These are phyloP conservation scores for Boleophthalmus pectinirostris DNA, from an alignment of 2,113 vertebrate species.

Conservation along the genomic window DNA sequence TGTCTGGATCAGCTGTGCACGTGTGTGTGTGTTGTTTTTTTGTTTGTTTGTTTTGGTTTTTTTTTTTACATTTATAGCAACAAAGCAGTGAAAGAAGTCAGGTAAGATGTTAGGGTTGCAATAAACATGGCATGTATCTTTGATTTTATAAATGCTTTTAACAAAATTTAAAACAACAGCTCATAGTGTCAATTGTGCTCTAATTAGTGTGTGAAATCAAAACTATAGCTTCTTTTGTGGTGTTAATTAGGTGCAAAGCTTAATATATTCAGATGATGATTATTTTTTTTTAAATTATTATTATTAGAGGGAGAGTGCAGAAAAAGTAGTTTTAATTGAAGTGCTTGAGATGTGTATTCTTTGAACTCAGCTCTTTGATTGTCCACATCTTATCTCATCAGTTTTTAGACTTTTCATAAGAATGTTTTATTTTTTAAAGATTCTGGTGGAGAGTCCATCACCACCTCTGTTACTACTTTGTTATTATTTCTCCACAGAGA, in stretches of 20 bases:
- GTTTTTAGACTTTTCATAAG: no score
- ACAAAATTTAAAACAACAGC: background rate
- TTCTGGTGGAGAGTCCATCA: no score
- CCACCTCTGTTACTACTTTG: no score
- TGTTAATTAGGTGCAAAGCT: conserved; percentile 1
- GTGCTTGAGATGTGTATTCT: no score
- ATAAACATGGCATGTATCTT: conserved; percentile 19
- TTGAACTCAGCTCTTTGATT: background rate
- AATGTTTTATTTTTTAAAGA: background rate
- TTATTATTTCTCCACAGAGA: no score
- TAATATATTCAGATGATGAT: background rate
- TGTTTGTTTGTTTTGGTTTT: no score
- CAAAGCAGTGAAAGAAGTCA: conserved; percentile 13
- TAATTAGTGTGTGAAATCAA: background rate
- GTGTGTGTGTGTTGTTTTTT: background rate
- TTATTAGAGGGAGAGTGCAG: background rate
- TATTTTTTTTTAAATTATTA: background rate
- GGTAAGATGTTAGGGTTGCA: conserved; percentile 25
- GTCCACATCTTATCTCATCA: background rate
- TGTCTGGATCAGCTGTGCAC: conserved; percentile 24
- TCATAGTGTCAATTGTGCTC: background rate
- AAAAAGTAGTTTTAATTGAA: background rate
- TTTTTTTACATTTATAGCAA: conserved; percentile 38
- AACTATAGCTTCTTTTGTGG: background rate
- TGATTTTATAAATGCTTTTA: background rate